Percentiles rank a stretch among this genome's conserved stretches.
These are phyloP conservation scores for Mormyrus proboscirostris DNA, from an alignment of 2,797 vertebrate genomes.

Conservation along the genomic window DNA sequence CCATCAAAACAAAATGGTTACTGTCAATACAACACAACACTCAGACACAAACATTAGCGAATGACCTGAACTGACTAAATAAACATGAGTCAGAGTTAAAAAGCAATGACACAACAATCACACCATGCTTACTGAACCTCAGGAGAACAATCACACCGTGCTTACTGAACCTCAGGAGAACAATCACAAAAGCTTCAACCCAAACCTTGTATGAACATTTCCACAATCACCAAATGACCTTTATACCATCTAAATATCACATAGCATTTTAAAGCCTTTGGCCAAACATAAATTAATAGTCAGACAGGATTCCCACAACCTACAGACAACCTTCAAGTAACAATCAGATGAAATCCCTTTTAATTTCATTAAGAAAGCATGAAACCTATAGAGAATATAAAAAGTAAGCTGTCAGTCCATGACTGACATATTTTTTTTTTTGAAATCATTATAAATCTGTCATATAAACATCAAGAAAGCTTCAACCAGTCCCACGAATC, in stretches of 20 bases:
- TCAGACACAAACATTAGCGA: background rate
- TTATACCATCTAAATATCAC: background rate
- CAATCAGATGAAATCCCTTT: background rate
- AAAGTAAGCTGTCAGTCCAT: slow-evolving; percentile 2
- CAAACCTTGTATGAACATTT: background rate
- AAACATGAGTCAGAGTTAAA: background rate
- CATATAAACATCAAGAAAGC: background rate
- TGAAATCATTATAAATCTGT: background rate
- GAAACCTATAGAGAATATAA: background rate
- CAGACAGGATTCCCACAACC: background rate
- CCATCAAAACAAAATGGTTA: background rate
- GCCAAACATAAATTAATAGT: background rate
- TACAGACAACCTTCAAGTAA: background rate
- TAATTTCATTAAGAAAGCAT: background rate
- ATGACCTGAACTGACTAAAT: background rate
- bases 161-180: background rate
- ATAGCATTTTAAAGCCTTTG: background rate
- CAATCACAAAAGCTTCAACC: background rate
- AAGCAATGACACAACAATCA: background rate
- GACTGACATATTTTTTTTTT: background rate
- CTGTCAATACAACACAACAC: background rate
- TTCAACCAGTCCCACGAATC: background rate
- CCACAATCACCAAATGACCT: background rate
- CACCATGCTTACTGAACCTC: background rate
- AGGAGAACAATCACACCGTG: background rate